phyloP scores from a whole-genome alignment of 2,113 vertebrate genomes.

The Spermophilus dauricus region DNA sequence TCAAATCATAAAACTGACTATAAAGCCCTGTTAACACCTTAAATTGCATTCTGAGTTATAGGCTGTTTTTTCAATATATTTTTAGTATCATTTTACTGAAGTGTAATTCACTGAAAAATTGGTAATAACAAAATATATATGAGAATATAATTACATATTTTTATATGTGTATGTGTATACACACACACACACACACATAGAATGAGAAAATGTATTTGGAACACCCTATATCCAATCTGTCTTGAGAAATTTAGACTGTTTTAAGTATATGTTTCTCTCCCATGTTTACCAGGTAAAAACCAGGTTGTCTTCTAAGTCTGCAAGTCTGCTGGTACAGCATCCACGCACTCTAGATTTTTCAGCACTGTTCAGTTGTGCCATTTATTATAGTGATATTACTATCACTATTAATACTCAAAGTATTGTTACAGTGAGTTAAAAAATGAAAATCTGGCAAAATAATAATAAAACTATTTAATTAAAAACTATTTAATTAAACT shows the following conservation, averaged over 20 bases:
- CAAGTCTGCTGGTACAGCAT: not conserved
- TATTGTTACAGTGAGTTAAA: not conserved
- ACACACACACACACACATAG: too few species aligned
- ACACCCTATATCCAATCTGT: not conserved
- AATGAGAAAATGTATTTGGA: not conserved
- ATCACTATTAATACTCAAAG: not conserved
- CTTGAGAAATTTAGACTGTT: not conserved
- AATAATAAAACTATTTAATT: not conserved
- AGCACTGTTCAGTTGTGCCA: not conserved
- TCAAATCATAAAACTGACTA: constrained; percentile 12
- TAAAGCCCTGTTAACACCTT: not conserved
- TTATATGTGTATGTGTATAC: too few species aligned
- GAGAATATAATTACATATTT: not conserved
- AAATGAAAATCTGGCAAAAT: constrained; percentile 30
- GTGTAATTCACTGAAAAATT: not conserved
- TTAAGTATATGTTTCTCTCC: not conserved
- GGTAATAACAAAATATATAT: not conserved
- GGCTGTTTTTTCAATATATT: not conserved
- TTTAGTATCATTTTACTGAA: not conserved
- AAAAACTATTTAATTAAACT: too few species aligned
- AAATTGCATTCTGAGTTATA: not conserved
- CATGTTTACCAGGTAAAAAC: not conserved
- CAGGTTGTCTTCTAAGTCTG: not conserved
- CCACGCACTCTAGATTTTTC: not conserved
- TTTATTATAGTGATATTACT: not conserved